A percentile compares a stretch with the other conserved stretches of the same genome.
Evolutionary conservation across 2,888 invertebrate species (phyloP).

Genomic region (Bombyx huttoni): DNA sequence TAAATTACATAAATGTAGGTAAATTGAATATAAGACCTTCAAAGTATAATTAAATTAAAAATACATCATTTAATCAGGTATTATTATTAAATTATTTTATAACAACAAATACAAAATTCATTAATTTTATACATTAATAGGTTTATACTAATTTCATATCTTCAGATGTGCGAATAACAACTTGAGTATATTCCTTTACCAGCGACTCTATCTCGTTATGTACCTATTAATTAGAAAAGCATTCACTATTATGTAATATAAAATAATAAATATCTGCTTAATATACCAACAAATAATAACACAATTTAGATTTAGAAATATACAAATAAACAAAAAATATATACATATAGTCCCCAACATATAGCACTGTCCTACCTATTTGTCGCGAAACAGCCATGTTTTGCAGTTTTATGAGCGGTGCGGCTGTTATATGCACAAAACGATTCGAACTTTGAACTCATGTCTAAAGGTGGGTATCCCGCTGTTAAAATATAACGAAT

Average conservation of each 20-base stretch:
- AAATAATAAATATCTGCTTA: not conserved
- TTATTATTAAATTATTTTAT: conserved; percentile 4
- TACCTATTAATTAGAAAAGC: conserved; percentile 57
- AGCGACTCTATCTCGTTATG: conserved; percentile 73
- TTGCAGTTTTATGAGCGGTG: no score
- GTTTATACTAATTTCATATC: conserved; percentile 63
- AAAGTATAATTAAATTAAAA: not conserved
- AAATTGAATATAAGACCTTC: no score
- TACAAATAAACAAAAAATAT: no score
- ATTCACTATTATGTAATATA: not conserved
- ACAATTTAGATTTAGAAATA: no score
- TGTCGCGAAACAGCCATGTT: no score
- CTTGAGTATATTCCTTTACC: conserved; percentile 76
- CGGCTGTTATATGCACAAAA: no score
- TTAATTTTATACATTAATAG: conserved; percentile 22
- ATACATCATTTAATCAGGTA: not conserved
- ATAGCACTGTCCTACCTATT: no score
- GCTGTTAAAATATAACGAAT: no score
- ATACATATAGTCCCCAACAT: no score
- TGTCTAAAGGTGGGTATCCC: no score
- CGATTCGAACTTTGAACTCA: no score
- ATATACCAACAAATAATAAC: no score
- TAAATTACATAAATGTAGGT: not conserved
- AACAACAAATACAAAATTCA: conserved; percentile 6
- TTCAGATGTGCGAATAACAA: conserved; percentile 76